Percentiles rank a stretch among this genome's conserved stretches.
These are phyloP conservation scores for Monoplex corrugatus DNA, from an alignment of 2,888 invertebrate species.

Conservation along the genomic window DNA sequence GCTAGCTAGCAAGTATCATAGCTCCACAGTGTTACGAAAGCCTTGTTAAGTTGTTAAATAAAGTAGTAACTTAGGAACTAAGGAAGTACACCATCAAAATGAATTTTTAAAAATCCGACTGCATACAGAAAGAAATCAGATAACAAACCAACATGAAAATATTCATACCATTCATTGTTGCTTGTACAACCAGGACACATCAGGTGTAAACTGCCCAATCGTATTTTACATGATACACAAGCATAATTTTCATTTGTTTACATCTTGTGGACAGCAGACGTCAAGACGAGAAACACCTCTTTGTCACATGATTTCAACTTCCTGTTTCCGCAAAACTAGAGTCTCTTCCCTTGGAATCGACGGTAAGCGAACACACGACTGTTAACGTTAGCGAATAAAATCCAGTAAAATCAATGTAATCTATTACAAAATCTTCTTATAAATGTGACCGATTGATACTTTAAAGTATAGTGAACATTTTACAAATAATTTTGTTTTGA, in stretches of 20 bases:
- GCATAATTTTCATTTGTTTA: slow-evolving; percentile 30
- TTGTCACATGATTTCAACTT: slow-evolving; percentile 48
- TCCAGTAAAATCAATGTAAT: slow-evolving; percentile 40
- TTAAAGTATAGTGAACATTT: background rate
- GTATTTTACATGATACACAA: background rate
- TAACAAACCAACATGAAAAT: background rate
- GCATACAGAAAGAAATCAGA: background rate
- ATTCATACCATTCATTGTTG: slow-evolving; percentile 26
- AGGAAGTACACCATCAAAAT: too few relatives aligned
- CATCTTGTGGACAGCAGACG: background rate
- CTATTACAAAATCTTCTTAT: background rate
- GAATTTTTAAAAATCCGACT: background rate
- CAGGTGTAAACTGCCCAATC: background rate
- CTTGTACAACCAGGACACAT: background rate
- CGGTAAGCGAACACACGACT: slow-evolving; percentile 2
- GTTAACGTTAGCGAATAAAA: background rate
- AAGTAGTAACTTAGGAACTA: too few relatives aligned
- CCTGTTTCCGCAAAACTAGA: background rate
- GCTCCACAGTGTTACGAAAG: too few relatives aligned
- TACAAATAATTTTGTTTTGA: too few relatives aligned
- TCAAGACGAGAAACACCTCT: slow-evolving; percentile 42
- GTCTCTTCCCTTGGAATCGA: slow-evolving; percentile 25
- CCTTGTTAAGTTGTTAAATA: too few relatives aligned
- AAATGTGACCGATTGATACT: background rate
- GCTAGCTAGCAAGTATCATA: too few relatives aligned